Conservation (phyloP, 2,888 invertebrate genomes). For the Tetragnatha montana region DNA sequence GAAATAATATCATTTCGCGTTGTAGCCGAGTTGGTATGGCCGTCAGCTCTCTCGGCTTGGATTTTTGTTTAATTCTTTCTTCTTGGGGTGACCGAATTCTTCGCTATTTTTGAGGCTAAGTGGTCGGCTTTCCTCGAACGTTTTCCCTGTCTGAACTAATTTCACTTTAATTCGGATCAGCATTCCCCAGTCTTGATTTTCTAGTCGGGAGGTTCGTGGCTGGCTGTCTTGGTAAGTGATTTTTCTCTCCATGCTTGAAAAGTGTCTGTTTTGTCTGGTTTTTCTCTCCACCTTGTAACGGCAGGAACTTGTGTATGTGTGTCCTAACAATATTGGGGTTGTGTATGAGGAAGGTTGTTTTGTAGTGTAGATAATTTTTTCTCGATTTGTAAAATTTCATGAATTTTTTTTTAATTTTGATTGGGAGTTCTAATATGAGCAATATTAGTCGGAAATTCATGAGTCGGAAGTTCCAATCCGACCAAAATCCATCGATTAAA, state of each 20-base stretch:
- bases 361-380: too few species aligned
- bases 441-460: too few species aligned
- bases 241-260: neutral
- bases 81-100: constrained; percentile 46
- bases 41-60: constrained; percentile 24
- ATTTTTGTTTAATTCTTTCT: constrained; percentile 23
- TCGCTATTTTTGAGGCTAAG: constrained; percentile 36
- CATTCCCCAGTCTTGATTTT: constrained; percentile 4
- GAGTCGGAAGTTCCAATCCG: too few species aligned
- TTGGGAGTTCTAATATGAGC: too few species aligned
- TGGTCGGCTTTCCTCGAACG: constrained; percentile 31
- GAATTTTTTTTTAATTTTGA: too few species aligned
- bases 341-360: too few species aligned
- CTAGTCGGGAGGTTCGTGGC: neutral
- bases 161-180: constrained; percentile 42
- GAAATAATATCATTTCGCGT: neutral
- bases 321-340: neutral
- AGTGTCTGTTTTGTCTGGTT: too few species aligned
- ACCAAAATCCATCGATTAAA: too few species aligned
- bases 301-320: neutral
- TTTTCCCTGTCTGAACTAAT: constrained; percentile 35
- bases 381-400: too few species aligned
- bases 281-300: neutral
- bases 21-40: too few species aligned
- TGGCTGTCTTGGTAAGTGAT: neutral